Evolutionary conservation across 2,113 vertebrate species (phyloP), one percentile per base, ranked within the genome.

Genomic region (Phocoena phocoena): DNA sequence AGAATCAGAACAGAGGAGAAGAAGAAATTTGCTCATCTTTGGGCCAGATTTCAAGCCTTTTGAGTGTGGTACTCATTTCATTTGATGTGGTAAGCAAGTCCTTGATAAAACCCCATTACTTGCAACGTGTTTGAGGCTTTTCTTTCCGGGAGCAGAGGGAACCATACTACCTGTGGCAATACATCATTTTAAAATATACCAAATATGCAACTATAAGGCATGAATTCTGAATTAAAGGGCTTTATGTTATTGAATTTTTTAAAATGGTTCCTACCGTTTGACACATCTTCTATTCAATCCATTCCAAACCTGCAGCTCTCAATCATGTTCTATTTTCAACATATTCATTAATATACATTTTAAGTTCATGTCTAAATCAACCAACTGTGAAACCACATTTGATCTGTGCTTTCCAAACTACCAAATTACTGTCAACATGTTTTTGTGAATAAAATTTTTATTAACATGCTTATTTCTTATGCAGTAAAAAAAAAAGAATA

Each of bases 261-360:
- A 62, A 88, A 81, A 95, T 25, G 4, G 3, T 44, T 60, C 8
- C 28, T 58, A n/a, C 25, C 38, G 97, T 87, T 82, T 55, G 47
- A 44, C 38, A 89, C 55, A 50, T 41, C 63, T 84, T 77, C 85
- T 7, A 70, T 55, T 53, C 8, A 60, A 20, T 77, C 4, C 2
- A 44, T 74, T 74, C 1, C 76, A 85, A 76, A 93, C 71, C 50
- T 65, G 1, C 9, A 83, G 17, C 6, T 92, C n/a, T 96, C 26
- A 36, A n/a, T 93, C 31, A 70, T 63, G 28, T 53, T 47, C 79
- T 92, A 8, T 92, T 92, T 97, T 94, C 41, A 83, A 76, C 9
- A 74, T 18, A 74, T 36, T 58, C 8, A 58, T 86, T 74, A 62
- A 91, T 44, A 62, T 53, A 50, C 58, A 60, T 80, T 10, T 14